These are phyloP conservation scores for Octomys mimax DNA, from an alignment of 2,797 vertebrate species.

Conservation along the genomic window DNA sequence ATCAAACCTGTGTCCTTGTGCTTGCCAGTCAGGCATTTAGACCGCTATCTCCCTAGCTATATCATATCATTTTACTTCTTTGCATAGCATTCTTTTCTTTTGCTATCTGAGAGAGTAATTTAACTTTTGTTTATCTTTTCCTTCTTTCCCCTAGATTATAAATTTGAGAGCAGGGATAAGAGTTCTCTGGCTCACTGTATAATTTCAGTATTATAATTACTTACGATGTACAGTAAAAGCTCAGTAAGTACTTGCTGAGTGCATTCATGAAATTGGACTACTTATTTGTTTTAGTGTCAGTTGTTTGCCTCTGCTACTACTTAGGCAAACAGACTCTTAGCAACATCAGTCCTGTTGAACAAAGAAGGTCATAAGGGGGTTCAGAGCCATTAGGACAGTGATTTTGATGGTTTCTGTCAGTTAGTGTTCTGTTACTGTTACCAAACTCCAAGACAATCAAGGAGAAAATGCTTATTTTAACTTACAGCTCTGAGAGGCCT, in stretches of 20 bases:
- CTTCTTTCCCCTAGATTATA: neutral
- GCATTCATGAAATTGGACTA: conserved; percentile 17
- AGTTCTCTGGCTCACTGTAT: conserved; percentile 27
- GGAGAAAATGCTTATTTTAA: neutral
- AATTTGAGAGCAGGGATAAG: conserved; percentile 25
- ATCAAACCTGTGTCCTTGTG: too few relatives aligned
- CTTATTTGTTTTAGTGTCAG: conserved; percentile 19
- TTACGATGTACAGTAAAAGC: neutral
- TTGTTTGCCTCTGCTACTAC: neutral
- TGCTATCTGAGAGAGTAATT: conserved; percentile 38
- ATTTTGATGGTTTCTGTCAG: neutral
- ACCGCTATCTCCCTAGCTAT: too few relatives aligned
- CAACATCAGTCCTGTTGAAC: neutral
- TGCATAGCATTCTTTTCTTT: neutral
- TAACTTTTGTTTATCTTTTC: neutral
- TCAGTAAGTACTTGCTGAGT: neutral
- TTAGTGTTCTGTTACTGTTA: neutral
- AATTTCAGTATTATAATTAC: conserved; percentile 38
- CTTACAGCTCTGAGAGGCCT: neutral
- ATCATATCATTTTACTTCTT: neutral
- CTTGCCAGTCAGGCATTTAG: too few relatives aligned
- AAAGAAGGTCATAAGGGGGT: neutral
- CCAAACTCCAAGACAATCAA: neutral
- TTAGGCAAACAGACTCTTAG: neutral
- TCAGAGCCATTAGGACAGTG: neutral